phyloP scores from a whole-genome alignment of 1,140 invertebrate species.

The Mamestra configurata region DNA sequence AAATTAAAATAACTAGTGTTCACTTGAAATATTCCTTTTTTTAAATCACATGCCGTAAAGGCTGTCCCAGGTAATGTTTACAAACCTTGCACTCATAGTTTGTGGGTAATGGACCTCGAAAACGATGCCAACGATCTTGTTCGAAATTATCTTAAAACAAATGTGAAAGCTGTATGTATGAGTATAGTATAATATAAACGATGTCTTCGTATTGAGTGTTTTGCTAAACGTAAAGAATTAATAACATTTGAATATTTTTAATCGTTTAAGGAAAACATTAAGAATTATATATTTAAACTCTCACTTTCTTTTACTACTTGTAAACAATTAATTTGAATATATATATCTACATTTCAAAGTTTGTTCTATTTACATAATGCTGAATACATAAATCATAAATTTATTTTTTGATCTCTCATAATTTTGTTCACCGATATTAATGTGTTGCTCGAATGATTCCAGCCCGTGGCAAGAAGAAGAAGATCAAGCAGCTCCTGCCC shows the following conservation, averaged over 20 bases:
- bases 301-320: neutral
- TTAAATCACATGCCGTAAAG: too few species aligned
- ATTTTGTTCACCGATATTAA: neutral
- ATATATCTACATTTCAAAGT: too few species aligned
- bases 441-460: slow-evolving; percentile 61
- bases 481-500: slow-evolving; percentile 92
- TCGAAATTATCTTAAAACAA: neutral
- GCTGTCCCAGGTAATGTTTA: neutral
- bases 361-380: too few species aligned
- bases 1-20: too few species aligned
- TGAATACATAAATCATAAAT: neutral
- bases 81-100: slow-evolving; percentile 5
- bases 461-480: slow-evolving; percentile 93
- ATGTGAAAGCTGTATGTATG: slow-evolving; percentile 14
- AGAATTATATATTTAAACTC: neutral
- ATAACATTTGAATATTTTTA: too few species aligned
- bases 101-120: slow-evolving; percentile 17
- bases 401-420: neutral
- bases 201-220: neutral
- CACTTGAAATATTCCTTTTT: too few species aligned
- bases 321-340: neutral
- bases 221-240: too few species aligned
- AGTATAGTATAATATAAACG: neutral
- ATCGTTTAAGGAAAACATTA: too few species aligned
- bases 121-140: slow-evolving; percentile 4